Percentiles rank a stretch among this genome's conserved stretches.
phyloP scores from a whole-genome alignment of 2,888 invertebrate species.

The Cephus spinipes region DNA sequence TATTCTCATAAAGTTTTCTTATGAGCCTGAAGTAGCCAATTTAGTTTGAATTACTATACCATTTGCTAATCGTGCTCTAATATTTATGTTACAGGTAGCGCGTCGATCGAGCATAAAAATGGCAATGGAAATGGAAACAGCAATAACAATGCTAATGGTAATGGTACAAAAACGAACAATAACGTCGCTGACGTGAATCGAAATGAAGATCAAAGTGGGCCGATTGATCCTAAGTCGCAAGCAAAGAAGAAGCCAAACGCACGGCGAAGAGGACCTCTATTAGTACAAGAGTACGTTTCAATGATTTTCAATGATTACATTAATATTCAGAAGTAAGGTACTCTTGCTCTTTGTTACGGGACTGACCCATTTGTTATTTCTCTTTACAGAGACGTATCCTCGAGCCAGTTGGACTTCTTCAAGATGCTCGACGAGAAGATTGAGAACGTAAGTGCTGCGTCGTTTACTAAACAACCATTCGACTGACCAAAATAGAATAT shows the following conservation, averaged over 20 bases:
- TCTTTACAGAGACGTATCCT: constrained; percentile 84
- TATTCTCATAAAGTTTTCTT: too few species aligned
- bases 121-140: constrained; percentile 46
- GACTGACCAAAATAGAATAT: too few species aligned
- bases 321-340: not conserved
- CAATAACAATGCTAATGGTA: constrained; percentile 46
- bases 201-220: constrained; percentile 61
- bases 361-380: constrained; percentile 25
- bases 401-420: constrained; percentile 93
- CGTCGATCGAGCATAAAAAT: constrained; percentile 62
- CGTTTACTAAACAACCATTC: too few species aligned
- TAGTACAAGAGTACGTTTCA: constrained; percentile 70
- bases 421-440: constrained; percentile 93
- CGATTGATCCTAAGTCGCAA: constrained; percentile 53
- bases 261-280: constrained; percentile 69
- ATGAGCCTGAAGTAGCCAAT: too few species aligned
- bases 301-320: too few species aligned
- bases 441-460: constrained; percentile 76
- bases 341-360: too few species aligned
- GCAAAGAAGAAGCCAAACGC: constrained; percentile 58
- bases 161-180: constrained; percentile 60
- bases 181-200: constrained; percentile 61
- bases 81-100: constrained; percentile 50
- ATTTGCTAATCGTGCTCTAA: too few species aligned
- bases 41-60: too few species aligned